phyloP scores from a whole-genome alignment of 2,797 vertebrate genomes.

The Acrossocheilus fasciatus region DNA sequence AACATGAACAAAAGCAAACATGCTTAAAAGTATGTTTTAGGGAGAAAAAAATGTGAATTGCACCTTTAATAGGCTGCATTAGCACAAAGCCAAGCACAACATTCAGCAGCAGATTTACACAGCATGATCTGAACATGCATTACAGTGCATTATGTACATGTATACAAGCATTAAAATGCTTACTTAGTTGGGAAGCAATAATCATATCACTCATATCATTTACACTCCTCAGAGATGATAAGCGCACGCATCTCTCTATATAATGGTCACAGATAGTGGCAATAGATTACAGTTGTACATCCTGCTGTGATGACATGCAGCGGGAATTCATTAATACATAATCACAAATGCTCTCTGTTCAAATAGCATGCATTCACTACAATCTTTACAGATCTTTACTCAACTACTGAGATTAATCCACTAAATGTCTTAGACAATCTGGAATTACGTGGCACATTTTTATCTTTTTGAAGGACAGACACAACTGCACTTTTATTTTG shows the following conservation, averaged over 20 bases:
- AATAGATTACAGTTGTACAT: slow-evolving; percentile 5
- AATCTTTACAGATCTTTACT: background rate
- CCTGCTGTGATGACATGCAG: background rate
- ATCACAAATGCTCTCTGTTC: background rate
- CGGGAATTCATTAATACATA: background rate
- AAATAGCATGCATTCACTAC: background rate
- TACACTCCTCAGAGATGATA: background rate
- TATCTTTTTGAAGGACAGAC: slow-evolving; percentile 18
- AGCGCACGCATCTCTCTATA: background rate
- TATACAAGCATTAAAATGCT: background rate
- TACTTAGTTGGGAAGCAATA: background rate
- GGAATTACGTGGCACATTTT: background rate
- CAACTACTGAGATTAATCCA: background rate
- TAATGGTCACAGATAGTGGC: background rate
- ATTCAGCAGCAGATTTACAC: background rate
- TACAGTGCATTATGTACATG: background rate
- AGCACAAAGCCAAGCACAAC: slow-evolving; percentile 44
- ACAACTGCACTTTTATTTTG: slow-evolving; percentile 51
- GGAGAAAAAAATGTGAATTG: background rate
- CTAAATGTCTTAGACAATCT: slow-evolving; percentile 2
- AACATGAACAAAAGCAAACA: background rate
- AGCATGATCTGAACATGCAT: background rate
- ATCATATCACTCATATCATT: background rate
- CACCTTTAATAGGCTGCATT: slow-evolving; percentile 29
- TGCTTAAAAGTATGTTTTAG: background rate